A percentile compares a stretch with the other conserved stretches of the same genome.
Evolutionary conservation across 1,140 invertebrate genomes (phyloP).

Genomic region (Tachypleus tridentatus): DNA sequence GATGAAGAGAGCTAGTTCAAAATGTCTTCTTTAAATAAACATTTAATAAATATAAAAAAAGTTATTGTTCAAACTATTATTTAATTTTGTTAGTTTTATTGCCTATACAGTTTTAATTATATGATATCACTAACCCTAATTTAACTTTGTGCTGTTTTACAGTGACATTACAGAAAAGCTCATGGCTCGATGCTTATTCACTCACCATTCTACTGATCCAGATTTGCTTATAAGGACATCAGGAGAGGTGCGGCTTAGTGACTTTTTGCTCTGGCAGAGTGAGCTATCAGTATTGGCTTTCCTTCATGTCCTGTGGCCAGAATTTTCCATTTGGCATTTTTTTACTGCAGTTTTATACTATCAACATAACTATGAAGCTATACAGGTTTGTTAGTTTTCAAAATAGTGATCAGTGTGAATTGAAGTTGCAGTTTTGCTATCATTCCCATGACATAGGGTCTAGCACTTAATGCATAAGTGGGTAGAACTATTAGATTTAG

Average conservation of each 20-base stretch:
- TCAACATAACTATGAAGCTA: slow-evolving; percentile 39
- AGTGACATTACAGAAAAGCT: slow-evolving; percentile 67
- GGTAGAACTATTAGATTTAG: too few species aligned
- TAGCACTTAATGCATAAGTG: too few species aligned
- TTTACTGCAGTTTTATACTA: slow-evolving; percentile 71
- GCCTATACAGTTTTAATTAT: neutral
- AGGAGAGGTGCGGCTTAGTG: slow-evolving; percentile 86
- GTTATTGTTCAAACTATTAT: neutral
- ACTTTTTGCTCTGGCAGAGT: slow-evolving; percentile 95
- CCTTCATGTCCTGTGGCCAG: slow-evolving; percentile 77
- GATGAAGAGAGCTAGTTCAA: too few species aligned
- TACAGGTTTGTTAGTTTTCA: slow-evolving; percentile 11
- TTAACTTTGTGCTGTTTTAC: slow-evolving; percentile 11
- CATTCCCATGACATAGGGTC: too few species aligned
- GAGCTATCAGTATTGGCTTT: slow-evolving; percentile 48
- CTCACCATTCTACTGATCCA: slow-evolving; percentile 54
- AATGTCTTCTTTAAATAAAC: too few species aligned
- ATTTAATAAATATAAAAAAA: too few species aligned
- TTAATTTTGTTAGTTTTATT: slow-evolving; percentile 6
- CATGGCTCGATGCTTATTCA: slow-evolving; percentile 68
- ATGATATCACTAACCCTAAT: neutral
- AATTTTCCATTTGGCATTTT: slow-evolving; percentile 83
- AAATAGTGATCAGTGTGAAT: too few species aligned
- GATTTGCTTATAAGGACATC: slow-evolving; percentile 92
- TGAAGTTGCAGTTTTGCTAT: too few species aligned